Evolutionary conservation across 2,888 invertebrate species (phyloP), one percentile per base, ranked within the genome.

Genomic region (Elegia similella): DNA sequence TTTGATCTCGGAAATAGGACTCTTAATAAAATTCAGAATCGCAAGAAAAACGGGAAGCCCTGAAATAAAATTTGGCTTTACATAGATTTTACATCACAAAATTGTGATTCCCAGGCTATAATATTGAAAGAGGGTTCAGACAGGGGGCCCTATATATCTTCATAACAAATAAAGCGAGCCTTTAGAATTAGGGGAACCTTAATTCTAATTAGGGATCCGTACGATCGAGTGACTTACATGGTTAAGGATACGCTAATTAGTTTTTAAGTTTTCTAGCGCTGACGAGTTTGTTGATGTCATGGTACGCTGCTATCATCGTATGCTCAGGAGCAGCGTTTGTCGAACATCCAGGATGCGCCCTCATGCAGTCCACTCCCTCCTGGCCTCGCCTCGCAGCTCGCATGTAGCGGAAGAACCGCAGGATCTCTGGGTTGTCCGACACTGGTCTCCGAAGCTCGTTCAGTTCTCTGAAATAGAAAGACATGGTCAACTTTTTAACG

Each of bases 401-500:
- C 97, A 97, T 97, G 84, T 97, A 97, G 58, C 95, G 94, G 93
- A 97, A 97, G 92, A 97, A 97, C 56, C 97, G 92, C 43, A 97
- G 87, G 60, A 97, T 97, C 70, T 97, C 97, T 0, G 96, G 95
- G 80, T 97, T 97, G 79, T 97, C 97, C 0, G 95, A 95, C 0
- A 96, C 95, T 0, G 97, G 97, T 56, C 96, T 95, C 3, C 96
- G 93, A 50, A 97, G 89, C 77, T 97, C 97, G 81, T 97, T 97
- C 57, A 97, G 86, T 80, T 97, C 97, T 72, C 97, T 96, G 88
- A 32, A 90, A 91, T 16, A 44, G 48, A 30, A 30, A 23, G 5
- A n/a, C n/a, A n/a, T n/a, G 47, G 10, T 47, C 1, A 23, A 5
- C 23, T 47, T 23, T 17, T 29, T 23, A 5, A 17, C 44, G 6